Evolutionary conservation across 2,797 vertebrate species (phyloP).

Genomic region (Hemitrygon akajei): DNA sequence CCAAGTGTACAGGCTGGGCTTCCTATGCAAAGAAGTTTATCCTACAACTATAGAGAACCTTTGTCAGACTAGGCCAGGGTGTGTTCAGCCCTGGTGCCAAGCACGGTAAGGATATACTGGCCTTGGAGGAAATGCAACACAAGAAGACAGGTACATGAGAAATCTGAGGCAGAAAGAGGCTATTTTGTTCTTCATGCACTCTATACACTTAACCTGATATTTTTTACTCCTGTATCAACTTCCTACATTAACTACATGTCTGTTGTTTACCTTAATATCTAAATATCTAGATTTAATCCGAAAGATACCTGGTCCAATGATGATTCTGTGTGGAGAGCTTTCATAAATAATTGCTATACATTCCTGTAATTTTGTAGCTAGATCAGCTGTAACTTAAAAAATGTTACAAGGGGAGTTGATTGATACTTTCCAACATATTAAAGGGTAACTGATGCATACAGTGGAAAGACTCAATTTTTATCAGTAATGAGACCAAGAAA

Average conservation of each 20-base stretch:
- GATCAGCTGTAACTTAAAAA: too few relatives aligned
- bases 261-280: too few relatives aligned
- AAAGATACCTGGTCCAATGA: background rate
- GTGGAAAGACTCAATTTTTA: background rate
- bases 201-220: too few relatives aligned
- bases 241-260: too few relatives aligned
- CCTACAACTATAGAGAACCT: too few relatives aligned
- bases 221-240: too few relatives aligned
- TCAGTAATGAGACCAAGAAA: background rate
- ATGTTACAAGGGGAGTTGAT: background rate
- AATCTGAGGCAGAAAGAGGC: too few relatives aligned
- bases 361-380: background rate
- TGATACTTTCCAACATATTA: background rate
- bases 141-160: too few relatives aligned
- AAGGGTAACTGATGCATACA: background rate
- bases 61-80: background rate
- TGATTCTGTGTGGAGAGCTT: background rate
- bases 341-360: background rate
- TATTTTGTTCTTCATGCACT: too few relatives aligned
- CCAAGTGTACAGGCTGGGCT: background rate
- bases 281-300: too few relatives aligned
- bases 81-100: background rate
- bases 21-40: background rate
- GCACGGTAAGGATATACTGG: background rate
- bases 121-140: background rate